phyloP scores from a whole-genome alignment of 1,140 invertebrate genomes.

The Conus ventricosus region DNA sequence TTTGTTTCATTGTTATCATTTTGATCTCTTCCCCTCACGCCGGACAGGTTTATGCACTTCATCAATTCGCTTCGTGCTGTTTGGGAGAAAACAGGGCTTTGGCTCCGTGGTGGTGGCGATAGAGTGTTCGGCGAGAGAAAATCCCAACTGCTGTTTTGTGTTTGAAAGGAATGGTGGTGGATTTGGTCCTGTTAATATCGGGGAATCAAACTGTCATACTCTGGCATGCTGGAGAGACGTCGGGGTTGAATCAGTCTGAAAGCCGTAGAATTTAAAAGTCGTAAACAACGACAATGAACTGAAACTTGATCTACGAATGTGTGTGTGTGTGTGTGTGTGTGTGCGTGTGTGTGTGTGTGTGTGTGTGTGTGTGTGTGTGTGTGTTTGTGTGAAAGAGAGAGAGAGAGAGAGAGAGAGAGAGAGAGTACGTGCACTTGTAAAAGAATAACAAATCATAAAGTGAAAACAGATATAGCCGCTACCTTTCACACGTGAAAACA shows the following conservation, averaged over 20 bases:
- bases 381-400: conserved; percentile 8
- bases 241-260: too few relatives aligned
- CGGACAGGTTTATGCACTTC: background rate
- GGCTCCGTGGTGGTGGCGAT: background rate
- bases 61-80: background rate
- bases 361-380: background rate
- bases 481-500: too few relatives aligned
- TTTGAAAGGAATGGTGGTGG: background rate
- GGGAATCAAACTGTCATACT: too few relatives aligned
- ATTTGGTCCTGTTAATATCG: too few relatives aligned
- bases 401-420: too few relatives aligned
- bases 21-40: background rate
- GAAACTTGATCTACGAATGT: background rate
- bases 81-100: background rate
- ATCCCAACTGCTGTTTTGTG: background rate
- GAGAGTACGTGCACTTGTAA: background rate
- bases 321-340: conserved; percentile 22
- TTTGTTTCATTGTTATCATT: background rate
- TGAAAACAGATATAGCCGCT: too few relatives aligned
- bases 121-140: background rate
- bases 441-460: too few relatives aligned
- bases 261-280: too few relatives aligned
- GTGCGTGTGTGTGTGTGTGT: conserved; percentile 5
- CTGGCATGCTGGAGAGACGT: too few relatives aligned
- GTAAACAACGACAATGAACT: too few relatives aligned